Conservation (phyloP, 2,113 vertebrate genomes). For the Podarcis raffonei region DNA sequence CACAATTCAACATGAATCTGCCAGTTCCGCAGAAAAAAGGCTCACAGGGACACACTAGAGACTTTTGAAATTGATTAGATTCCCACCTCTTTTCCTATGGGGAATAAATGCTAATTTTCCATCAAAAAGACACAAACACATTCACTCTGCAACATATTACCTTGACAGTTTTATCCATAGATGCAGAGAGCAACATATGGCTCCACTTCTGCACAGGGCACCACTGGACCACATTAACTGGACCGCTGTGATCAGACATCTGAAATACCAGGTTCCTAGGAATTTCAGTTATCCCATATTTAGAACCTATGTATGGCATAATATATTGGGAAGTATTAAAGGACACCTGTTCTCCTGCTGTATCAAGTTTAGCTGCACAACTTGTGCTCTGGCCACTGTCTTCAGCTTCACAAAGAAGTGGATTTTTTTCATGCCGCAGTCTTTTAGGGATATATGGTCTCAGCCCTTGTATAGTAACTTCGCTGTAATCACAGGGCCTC, state of each 20-base stretch:
- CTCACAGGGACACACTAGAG: not conserved
- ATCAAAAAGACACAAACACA: not conserved
- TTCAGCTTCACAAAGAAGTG: not conserved
- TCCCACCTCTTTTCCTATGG: not conserved
- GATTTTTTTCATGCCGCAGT: slow-evolving; percentile 68
- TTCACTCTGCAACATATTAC: slow-evolving; percentile 71
- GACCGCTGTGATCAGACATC: slow-evolving; percentile 83
- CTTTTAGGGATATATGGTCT: slow-evolving; percentile 91
- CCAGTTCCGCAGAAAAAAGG: not conserved
- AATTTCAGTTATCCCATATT: slow-evolving; percentile 71
- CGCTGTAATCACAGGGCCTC: slow-evolving; percentile 44
- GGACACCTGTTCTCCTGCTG: slow-evolving; percentile 38
- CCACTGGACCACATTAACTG: slow-evolving; percentile 90
- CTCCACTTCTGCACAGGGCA: slow-evolving; percentile 84
- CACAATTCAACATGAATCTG: not conserved
- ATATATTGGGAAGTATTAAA: slow-evolving; percentile 80
- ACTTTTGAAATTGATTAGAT: not conserved
- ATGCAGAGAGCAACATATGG: slow-evolving; percentile 91
- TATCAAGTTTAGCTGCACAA: not conserved
- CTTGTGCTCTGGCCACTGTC: not conserved
- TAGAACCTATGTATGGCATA: slow-evolving; percentile 80
- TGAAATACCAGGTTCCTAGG: slow-evolving; percentile 79
- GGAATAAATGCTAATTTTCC: not conserved
- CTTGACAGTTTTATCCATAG: slow-evolving; percentile 95
- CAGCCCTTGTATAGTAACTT: slow-evolving; percentile 60